Percentiles rank a stretch among this genome's conserved stretches.
Conservation (phyloP, 2,888 invertebrate species). For the Autographa gamma region DNA sequence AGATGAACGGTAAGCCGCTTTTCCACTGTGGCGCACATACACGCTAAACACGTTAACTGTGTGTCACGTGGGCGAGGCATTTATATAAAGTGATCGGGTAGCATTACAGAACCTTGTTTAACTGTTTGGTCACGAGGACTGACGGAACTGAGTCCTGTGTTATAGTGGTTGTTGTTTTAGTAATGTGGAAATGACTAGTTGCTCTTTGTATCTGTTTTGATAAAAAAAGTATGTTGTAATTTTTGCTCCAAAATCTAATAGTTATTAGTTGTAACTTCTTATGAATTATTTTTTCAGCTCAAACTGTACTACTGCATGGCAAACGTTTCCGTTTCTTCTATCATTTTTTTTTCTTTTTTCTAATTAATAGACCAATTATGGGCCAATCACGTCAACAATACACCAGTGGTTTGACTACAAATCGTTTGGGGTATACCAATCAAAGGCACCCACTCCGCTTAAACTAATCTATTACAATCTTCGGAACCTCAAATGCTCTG, state of each 20-base stretch:
- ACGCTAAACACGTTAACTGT: constrained; percentile 1
- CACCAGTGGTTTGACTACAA: not conserved
- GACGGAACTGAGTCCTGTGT: too few species aligned
- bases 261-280: too few species aligned
- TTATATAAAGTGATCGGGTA: not conserved
- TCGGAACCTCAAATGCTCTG: constrained; percentile 42
- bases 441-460: constrained; percentile 15
- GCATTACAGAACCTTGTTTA: not conserved
- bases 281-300: too few species aligned
- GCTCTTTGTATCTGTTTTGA: too few species aligned
- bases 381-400: not conserved
- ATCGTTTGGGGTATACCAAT: constrained; percentile 17
- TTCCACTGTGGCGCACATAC: constrained; percentile 2
- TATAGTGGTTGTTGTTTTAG: too few species aligned
- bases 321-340: too few species aligned
- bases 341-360: not conserved
- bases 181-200: too few species aligned
- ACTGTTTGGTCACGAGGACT: not conserved
- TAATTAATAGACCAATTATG: not conserved
- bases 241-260: too few species aligned
- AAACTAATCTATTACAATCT: constrained; percentile 45
- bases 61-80: not conserved
- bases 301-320: too few species aligned
- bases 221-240: too few species aligned
- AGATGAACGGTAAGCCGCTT: not conserved